Evolutionary conservation across 2,888 invertebrate genomes (phyloP).

Genomic region (Drosophila siamana): DNA sequence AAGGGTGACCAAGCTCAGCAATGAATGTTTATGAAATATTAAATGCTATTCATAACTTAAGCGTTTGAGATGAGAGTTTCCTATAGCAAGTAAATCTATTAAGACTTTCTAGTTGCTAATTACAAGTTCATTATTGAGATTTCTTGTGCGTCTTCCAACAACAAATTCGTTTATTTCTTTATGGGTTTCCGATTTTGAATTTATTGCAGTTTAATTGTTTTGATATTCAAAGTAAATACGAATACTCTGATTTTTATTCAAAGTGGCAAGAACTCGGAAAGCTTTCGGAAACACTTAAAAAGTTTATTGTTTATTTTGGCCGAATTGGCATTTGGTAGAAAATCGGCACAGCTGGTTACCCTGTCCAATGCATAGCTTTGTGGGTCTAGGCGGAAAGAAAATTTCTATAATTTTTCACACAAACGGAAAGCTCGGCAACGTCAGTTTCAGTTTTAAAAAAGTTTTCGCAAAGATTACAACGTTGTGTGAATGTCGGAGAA

Average conservation of each 20-base stretch:
- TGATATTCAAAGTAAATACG: not conserved
- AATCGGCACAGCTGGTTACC: slow-evolving; percentile 62
- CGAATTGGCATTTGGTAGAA: slow-evolving; percentile 12
- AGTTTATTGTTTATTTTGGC: slow-evolving; percentile 36
- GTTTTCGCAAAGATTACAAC: slow-evolving; percentile 80
- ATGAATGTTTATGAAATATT: not conserved
- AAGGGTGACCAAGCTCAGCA: slow-evolving; percentile 50
- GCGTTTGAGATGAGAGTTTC: not conserved
- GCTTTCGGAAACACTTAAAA: slow-evolving; percentile 18
- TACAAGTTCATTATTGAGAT: not conserved
- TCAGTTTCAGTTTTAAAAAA: slow-evolving; percentile 79
- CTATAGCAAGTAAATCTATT: not conserved
- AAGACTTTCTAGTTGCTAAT: not conserved
- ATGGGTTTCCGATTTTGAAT: slow-evolving; percentile 9
- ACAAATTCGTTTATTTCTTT: not conserved
- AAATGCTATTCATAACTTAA: too few relatives aligned
- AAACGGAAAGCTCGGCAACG: slow-evolving; percentile 58
- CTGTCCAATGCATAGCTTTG: slow-evolving; percentile 36
- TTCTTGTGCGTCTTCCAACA: not conserved
- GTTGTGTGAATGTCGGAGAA: slow-evolving; percentile 37
- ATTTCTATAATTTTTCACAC: slow-evolving; percentile 77
- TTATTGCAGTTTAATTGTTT: slow-evolving; percentile 22
- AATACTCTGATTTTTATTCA: slow-evolving; percentile 12
- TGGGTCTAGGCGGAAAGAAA: slow-evolving; percentile 37
- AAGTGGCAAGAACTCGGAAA: slow-evolving; percentile 12